phyloP scores from a whole-genome alignment of 1,140 invertebrate species.

The Brachionus sp. region DNA sequence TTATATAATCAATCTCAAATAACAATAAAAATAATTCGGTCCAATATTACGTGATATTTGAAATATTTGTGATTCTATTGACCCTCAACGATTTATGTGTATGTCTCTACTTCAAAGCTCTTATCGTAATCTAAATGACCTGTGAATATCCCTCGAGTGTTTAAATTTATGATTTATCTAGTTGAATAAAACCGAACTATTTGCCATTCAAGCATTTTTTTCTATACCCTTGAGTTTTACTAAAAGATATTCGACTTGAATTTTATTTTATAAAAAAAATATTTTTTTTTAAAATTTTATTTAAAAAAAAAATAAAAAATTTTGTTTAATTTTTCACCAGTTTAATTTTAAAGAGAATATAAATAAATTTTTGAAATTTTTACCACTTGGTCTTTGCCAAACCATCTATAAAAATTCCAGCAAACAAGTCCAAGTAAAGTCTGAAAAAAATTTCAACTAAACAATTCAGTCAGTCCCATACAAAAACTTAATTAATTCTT shows the following conservation, averaged over 20 bases:
- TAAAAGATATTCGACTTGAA: not conserved
- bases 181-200: not conserved
- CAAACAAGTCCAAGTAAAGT: no score
- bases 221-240: not conserved
- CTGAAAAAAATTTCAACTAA: no score
- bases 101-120: not conserved
- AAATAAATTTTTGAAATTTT: no score
- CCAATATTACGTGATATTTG: conserved; percentile 10
- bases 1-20: conserved; percentile 22
- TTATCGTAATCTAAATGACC: conserved; percentile 29
- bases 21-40: not conserved
- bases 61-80: not conserved
- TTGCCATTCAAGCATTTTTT: not conserved
- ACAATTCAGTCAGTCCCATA: no score
- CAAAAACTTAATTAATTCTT: no score
- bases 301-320: not conserved
- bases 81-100: not conserved
- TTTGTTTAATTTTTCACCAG: no score
- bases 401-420: no score
- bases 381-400: no score
- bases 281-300: not conserved
- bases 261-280: not conserved
- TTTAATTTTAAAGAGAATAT: no score
- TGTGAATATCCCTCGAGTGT: conserved; percentile 19
- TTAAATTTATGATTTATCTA: conserved; percentile 22